phyloP scores from a whole-genome alignment of 2,888 invertebrate genomes.

The Gandaritis pyraliata region DNA sequence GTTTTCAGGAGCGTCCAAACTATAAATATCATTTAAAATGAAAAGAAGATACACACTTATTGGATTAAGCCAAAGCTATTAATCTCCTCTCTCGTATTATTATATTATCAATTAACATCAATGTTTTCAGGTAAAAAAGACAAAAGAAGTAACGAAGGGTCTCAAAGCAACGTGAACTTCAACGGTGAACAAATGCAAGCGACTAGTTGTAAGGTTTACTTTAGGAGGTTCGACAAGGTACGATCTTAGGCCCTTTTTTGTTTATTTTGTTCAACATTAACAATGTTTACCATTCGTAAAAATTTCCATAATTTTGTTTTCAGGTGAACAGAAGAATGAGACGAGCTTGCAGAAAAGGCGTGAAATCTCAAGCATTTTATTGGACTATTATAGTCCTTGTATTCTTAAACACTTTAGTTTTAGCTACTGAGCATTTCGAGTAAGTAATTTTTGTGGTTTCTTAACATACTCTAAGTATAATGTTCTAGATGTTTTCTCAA shows the following conservation, averaged over 20 bases:
- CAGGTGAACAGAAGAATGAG: conserved; percentile 93
- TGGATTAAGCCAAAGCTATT: conserved; percentile 6
- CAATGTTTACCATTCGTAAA: too few species aligned
- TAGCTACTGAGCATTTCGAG: conserved; percentile 98
- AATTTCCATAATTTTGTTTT: conserved; percentile 26
- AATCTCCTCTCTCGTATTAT: not conserved
- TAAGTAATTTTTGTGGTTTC: conserved; percentile 47
- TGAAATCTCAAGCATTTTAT: conserved; percentile 98
- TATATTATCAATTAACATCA: not conserved
- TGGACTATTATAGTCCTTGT: conserved; percentile 99
- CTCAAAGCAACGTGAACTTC: conserved; percentile 65
- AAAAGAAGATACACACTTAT: too few species aligned
- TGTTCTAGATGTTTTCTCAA: too few species aligned
- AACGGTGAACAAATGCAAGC: conserved; percentile 81
- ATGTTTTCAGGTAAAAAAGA: conserved; percentile 67
- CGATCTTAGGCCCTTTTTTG: conserved; percentile 25
- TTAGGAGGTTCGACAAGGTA: conserved; percentile 77
- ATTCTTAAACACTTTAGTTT: conserved; percentile 97
- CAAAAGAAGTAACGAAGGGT: conserved; percentile 69
- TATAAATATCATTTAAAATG: too few species aligned
- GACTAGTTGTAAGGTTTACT: conserved; percentile 77
- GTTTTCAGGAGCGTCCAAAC: too few species aligned
- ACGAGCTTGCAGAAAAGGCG: conserved; percentile 95
- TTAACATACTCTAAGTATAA: too few species aligned
- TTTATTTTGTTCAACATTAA: conserved; percentile 2